A percentile compares a stretch with the other conserved stretches of the same genome.
phyloP scores from a whole-genome alignment of 1,140 invertebrate genomes.

The Lordiphosa clarofinis region DNA sequence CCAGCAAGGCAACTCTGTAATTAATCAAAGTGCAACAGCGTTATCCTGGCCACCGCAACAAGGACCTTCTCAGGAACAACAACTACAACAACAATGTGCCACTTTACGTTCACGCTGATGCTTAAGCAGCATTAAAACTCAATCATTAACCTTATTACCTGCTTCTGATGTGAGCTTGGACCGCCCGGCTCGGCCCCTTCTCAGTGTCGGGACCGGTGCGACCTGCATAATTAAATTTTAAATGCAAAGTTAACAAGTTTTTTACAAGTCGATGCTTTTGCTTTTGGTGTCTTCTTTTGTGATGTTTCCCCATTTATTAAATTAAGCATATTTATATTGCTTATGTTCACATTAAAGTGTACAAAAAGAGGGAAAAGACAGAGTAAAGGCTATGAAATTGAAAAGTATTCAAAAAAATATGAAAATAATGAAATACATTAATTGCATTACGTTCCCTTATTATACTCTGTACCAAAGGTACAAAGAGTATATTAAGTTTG shows the following conservation, averaged over 20 bases:
- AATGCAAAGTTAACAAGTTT: constrained; percentile 63
- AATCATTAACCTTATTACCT: constrained; percentile 70
- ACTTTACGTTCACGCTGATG: constrained; percentile 6
- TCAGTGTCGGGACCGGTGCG: background rate
- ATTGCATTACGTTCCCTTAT: no score
- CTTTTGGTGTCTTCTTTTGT: constrained; percentile 7
- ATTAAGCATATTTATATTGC: constrained; percentile 32
- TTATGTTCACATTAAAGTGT: constrained; percentile 22
- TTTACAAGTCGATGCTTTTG: constrained; percentile 57
- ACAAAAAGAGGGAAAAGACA: no score
- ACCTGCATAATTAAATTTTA: constrained; percentile 65
- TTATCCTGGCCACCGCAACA: constrained; percentile 28
- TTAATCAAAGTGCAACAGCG: constrained; percentile 65
- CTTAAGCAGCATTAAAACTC: constrained; percentile 62
- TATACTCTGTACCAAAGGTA: no score
- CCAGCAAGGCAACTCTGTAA: constrained; percentile 45
- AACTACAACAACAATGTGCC: constrained; percentile 16
- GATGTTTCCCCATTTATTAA: background rate
- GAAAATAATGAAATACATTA: no score
- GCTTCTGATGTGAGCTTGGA: background rate
- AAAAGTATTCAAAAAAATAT: no score
- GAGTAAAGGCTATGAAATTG: no score
- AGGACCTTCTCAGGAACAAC: constrained; percentile 3
- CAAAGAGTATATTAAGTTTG: no score
- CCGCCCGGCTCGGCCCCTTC: background rate